Percentiles rank a stretch among this genome's conserved stretches.
Conservation (phyloP, 2,888 invertebrate species). For the Creontiades dilutus region DNA sequence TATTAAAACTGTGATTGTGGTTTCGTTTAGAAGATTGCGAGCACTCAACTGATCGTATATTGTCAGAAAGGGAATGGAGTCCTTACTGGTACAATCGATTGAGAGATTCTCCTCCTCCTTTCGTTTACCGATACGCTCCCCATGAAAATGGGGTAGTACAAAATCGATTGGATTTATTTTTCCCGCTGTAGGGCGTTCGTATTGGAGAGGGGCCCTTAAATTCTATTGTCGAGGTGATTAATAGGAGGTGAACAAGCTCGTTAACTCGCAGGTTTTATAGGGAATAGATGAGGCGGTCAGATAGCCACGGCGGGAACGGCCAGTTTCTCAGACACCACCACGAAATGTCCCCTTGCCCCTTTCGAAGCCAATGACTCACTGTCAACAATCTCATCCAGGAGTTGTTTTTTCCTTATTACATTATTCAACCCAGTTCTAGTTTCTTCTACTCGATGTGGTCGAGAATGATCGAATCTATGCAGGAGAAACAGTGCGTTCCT, state of each 20-base stretch:
- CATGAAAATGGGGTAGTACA: neutral
- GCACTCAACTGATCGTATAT: neutral
- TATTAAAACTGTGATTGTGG: neutral
- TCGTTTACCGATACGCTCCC: too few relatives aligned
- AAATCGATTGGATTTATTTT: constrained; percentile 33
- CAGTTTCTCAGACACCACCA: constrained; percentile 58
- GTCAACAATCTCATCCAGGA: constrained; percentile 38
- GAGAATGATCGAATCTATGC: constrained; percentile 11
- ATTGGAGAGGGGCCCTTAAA: constrained; percentile 45
- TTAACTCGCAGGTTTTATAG: constrained; percentile 66
- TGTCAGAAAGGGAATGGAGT: neutral
- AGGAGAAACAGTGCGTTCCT: too few relatives aligned
- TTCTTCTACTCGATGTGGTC: constrained; percentile 13
- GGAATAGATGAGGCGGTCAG: constrained; percentile 63
- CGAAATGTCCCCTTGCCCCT: constrained; percentile 53
- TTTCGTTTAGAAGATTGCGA: neutral
- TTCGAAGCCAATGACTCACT: constrained; percentile 53
- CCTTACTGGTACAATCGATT: neutral
- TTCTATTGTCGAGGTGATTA: constrained; percentile 68
- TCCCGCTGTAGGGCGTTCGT: neutral
- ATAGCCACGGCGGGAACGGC: constrained; percentile 49
- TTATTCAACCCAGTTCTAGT: neutral
- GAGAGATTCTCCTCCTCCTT: neutral
- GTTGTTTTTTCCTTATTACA: constrained; percentile 22
- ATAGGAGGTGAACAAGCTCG: constrained; percentile 66